These are phyloP conservation scores for Notarius lentiginosus DNA, from an alignment of 2,113 vertebrate genomes.

Conservation along the genomic window DNA sequence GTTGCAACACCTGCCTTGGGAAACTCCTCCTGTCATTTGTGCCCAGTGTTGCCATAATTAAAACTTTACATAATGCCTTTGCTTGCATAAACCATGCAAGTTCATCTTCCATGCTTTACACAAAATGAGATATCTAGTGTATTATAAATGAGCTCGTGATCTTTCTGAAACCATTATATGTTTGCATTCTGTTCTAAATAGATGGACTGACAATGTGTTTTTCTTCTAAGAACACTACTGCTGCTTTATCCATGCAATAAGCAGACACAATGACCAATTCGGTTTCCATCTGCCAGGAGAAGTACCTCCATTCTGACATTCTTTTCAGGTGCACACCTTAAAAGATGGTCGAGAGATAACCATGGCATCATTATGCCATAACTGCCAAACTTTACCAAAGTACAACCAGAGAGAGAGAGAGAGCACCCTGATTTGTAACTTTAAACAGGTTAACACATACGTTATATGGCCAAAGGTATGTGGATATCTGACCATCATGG, in stretches of 20 bases:
- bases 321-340: background rate
- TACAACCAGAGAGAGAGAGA: background rate
- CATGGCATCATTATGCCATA: background rate
- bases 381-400: background rate
- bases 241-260: background rate
- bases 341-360: background rate
- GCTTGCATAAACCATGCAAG: background rate
- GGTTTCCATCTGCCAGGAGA: background rate
- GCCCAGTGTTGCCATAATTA: background rate
- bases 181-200: background rate
- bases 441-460: background rate
- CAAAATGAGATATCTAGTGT: background rate
- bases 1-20: background rate
- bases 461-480: too few relatives aligned
- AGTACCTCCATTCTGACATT: background rate
- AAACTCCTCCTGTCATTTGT: background rate
- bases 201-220: background rate
- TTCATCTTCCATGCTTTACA: background rate
- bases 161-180: background rate
- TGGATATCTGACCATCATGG: too few relatives aligned
- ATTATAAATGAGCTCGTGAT: background rate
- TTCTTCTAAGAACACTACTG: background rate
- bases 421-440: background rate
- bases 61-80: background rate
- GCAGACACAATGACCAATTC: background rate